Percentiles rank a stretch among this genome's conserved stretches.
Evolutionary conservation across 1,140 invertebrate species (phyloP).

Genomic region (Heliothis virescens): DNA sequence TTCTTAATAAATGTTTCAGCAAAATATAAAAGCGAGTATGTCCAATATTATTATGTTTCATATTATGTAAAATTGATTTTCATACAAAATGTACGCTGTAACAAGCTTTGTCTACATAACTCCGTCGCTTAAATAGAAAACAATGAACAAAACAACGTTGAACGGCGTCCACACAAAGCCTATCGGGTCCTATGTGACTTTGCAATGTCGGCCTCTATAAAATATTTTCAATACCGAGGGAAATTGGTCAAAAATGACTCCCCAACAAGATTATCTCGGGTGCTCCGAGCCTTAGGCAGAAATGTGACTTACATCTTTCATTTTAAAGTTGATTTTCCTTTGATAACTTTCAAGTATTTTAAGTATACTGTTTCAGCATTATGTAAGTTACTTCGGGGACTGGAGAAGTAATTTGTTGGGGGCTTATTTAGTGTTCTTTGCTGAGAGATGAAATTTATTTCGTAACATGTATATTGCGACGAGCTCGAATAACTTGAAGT

Average conservation of each 20-base stretch:
- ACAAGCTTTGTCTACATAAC: constrained; percentile 46
- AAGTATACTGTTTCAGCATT: constrained; percentile 51
- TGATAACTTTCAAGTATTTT: constrained; percentile 47
- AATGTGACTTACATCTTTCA: constrained; percentile 39
- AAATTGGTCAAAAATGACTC: constrained; percentile 82
- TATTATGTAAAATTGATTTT: constrained; percentile 47
- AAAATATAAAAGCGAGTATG: background rate
- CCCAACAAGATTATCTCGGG: constrained; percentile 73
- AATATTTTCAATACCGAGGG: constrained; percentile 76
- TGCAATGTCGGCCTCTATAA: constrained; percentile 62
- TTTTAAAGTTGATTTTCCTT: constrained; percentile 53
- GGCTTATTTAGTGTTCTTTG: constrained; percentile 48
- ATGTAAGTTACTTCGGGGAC: constrained; percentile 52
- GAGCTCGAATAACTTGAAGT: constrained; percentile 28
- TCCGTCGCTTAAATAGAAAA: constrained; percentile 40
- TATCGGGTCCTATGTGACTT: constrained; percentile 44
- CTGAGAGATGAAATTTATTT: constrained; percentile 49
- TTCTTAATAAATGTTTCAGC: constrained; percentile 18
- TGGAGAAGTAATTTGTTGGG: constrained; percentile 52
- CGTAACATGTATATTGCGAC: constrained; percentile 34
- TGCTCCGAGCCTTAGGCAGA: constrained; percentile 34
- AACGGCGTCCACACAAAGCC: constrained; percentile 41
- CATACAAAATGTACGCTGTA: constrained; percentile 38
- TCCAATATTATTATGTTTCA: constrained; percentile 33
- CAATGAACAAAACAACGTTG: constrained; percentile 43